phyloP scores from a whole-genome alignment of 2,797 vertebrate genomes.

The Xenentodon cancila region DNA sequence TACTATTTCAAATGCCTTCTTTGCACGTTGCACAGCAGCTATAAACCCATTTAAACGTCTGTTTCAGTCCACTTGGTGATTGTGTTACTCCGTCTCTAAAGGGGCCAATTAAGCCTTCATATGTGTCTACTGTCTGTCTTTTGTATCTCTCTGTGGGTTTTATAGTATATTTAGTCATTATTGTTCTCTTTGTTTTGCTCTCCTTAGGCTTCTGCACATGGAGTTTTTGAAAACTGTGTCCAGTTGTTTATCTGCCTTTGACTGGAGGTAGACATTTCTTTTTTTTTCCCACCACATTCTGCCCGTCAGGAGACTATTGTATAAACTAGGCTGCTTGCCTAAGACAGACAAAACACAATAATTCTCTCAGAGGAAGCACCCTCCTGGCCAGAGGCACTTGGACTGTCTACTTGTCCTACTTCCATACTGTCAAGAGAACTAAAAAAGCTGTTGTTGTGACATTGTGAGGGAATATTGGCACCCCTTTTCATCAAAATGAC shows the following conservation, averaged over 20 bases:
- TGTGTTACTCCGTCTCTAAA: constrained; percentile 31
- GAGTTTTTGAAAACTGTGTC: constrained; percentile 27
- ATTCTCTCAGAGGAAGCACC: constrained; percentile 39
- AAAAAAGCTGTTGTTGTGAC: constrained; percentile 11
- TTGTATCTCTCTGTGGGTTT: constrained; percentile 24
- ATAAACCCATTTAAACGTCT: background rate
- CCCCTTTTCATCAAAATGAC: constrained; percentile 15
- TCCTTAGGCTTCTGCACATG: constrained; percentile 13
- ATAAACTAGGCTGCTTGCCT: constrained; percentile 37
- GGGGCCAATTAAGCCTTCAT: constrained; percentile 56
- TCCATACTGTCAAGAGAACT: constrained; percentile 18
- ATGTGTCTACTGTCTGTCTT: constrained; percentile 39
- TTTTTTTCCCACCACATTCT: constrained; percentile 26
- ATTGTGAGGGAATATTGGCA: constrained; percentile 19
- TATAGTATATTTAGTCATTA: constrained; percentile 15
- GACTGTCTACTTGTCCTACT: constrained; percentile 27
- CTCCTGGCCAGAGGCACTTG: constrained; percentile 20
- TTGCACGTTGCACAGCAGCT: constrained; percentile 1
- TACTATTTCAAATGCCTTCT: constrained; percentile 1
- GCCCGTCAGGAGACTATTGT: constrained; percentile 46
- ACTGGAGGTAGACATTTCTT: constrained; percentile 42
- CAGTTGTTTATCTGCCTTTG: constrained; percentile 49
- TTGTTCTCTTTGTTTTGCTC: constrained; percentile 25
- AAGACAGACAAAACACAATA: constrained; percentile 53
- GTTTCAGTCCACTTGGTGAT: constrained; percentile 12